A percentile compares a stretch with the other conserved stretches of the same genome.
These are phyloP conservation scores for Todiramphus saurophagus DNA, from an alignment of 2,113 vertebrate species.

Conservation along the genomic window DNA sequence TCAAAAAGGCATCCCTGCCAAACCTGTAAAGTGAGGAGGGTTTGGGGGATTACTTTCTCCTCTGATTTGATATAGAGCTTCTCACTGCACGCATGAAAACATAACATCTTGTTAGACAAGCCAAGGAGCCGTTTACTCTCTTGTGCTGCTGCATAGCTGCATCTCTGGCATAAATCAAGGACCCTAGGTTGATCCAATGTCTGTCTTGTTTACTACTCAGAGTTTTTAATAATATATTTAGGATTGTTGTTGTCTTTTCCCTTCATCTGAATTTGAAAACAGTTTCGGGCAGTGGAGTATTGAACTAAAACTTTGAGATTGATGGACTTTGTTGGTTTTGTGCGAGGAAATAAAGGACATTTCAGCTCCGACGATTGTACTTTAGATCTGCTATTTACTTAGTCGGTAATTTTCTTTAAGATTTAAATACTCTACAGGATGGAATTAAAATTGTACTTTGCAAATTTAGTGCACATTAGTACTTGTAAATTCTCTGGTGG, in stretches of 20 bases:
- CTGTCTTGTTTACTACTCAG: neutral
- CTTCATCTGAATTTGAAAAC: neutral
- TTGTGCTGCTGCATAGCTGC: neutral
- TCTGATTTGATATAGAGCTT: neutral
- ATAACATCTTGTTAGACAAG: neutral
- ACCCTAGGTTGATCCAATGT: neutral
- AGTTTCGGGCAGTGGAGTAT: neutral
- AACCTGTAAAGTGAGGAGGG: neutral
- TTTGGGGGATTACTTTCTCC: neutral
- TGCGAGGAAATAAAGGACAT: neutral
- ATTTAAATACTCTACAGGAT: constrained; percentile 27
- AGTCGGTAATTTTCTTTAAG: neutral
- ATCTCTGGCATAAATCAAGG: neutral
- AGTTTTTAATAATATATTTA: neutral
- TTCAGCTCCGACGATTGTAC: neutral
- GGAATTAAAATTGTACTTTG: constrained; percentile 22
- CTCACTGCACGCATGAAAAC: neutral
- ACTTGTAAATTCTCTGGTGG: neutral
- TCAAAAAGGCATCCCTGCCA: neutral
- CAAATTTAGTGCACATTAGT: constrained; percentile 6
- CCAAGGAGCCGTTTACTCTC: neutral
- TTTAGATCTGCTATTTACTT: neutral
- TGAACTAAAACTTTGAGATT: neutral
- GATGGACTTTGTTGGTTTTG: neutral
- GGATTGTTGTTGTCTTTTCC: neutral